Conservation (phyloP, 1,140 invertebrate species). For the Drosophila melanica region DNA sequence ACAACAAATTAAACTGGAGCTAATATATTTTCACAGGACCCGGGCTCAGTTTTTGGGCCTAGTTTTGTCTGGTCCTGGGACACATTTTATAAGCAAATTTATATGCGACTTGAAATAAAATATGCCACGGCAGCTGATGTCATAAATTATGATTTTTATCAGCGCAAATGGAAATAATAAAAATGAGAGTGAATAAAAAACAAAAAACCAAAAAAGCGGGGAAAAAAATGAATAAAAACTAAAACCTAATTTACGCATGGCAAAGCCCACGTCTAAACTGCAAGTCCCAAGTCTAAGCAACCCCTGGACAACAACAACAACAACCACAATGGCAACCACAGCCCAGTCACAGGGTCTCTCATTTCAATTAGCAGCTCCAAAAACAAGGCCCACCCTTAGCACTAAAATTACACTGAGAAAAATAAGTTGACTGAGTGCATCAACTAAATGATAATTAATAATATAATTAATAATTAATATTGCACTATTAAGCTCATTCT, state of each 20-base stretch:
- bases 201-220: conserved; percentile 48
- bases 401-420: conserved; percentile 13
- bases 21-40: conserved; percentile 37
- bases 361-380: conserved; percentile 61
- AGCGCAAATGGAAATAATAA: conserved; percentile 79
- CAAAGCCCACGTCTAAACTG: conserved; percentile 41
- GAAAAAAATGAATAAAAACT: conserved; percentile 51
- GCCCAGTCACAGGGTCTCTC: conserved; percentile 36
- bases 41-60: neutral
- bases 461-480: too few relatives aligned
- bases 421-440: neutral
- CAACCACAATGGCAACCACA: conserved; percentile 33
- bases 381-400: conserved; percentile 29
- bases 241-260: conserved; percentile 76
- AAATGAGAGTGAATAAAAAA: conserved; percentile 57
- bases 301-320: conserved; percentile 24
- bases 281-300: conserved; percentile 50
- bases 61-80: conserved; percentile 26
- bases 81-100: conserved; percentile 30
- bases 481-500: too few relatives aligned
- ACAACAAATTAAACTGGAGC: conserved; percentile 22
- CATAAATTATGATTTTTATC: conserved; percentile 83
- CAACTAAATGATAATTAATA: too few relatives aligned
- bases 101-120: conserved; percentile 53
- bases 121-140: conserved; percentile 73